A percentile compares a stretch with the other conserved stretches of the same genome.
Evolutionary conservation across 2,888 invertebrate species (phyloP).

Genomic region (Drosophila anceps): DNA sequence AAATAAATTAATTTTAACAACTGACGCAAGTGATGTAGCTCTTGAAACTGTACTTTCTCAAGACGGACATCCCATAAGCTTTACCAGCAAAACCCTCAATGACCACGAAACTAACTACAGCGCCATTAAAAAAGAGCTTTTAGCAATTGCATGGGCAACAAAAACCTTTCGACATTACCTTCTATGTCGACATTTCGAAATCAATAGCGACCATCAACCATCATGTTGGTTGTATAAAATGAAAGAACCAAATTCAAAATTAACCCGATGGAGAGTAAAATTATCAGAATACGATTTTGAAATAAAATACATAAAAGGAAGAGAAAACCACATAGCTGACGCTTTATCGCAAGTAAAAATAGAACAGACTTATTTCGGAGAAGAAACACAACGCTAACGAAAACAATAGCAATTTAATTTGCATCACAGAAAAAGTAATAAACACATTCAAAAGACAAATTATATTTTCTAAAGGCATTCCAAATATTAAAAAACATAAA

Average conservation of each 20-base stretch:
- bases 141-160: background rate
- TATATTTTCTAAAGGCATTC: too few species aligned
- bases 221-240: too few species aligned
- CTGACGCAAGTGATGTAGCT: background rate
- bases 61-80: background rate
- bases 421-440: too few species aligned
- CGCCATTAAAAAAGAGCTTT: background rate
- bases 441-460: too few species aligned
- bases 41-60: background rate
- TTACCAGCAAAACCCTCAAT: background rate
- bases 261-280: background rate
- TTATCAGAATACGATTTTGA: background rate
- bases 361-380: too few species aligned
- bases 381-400: too few species aligned
- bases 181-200: background rate
- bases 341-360: too few species aligned
- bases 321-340: background rate
- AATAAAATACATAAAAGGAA: too few species aligned
- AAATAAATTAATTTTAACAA: background rate
- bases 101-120: background rate
- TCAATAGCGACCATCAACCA: too few species aligned
- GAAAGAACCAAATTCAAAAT: background rate
- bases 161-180: background rate
- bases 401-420: too few species aligned
- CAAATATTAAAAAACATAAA: too few species aligned